These are phyloP conservation scores for Ichneumoninae sp. DNA, from an alignment of 2,888 invertebrate genomes.

Conservation along the genomic window DNA sequence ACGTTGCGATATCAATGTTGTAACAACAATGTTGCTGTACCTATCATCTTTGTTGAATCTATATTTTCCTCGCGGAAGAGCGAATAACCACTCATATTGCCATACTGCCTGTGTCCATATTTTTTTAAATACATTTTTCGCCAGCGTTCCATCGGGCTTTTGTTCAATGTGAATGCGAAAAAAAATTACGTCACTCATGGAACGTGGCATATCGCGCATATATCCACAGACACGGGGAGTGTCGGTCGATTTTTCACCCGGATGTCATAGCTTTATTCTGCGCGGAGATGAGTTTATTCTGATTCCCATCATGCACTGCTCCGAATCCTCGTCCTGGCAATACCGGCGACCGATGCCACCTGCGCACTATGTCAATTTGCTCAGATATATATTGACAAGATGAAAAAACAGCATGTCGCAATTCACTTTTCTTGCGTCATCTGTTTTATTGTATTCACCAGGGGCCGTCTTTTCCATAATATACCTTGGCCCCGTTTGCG, in stretches of 20 bases:
- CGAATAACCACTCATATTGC: not conserved
- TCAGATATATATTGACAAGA: not conserved
- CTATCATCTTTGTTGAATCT: not conserved
- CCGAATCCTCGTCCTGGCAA: not conserved
- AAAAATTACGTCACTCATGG: not conserved
- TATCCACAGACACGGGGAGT: not conserved
- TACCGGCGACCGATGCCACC: not conserved
- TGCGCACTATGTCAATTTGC: not conserved
- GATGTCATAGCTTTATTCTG: slow-evolving; percentile 2
- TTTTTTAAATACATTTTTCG: not conserved
- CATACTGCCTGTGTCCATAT: not conserved
- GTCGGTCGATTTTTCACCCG: not conserved
- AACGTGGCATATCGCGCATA: not conserved
- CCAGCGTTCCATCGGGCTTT: not conserved
- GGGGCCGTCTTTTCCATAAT: slow-evolving; percentile 8
- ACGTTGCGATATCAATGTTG: no score
- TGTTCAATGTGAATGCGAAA: not conserved
- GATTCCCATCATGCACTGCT: not conserved
- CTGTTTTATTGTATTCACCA: not conserved
- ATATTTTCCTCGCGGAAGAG: not conserved
- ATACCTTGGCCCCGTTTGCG: not conserved
- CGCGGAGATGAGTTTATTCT: slow-evolving; percentile 2
- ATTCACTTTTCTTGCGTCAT: slow-evolving; percentile 27
- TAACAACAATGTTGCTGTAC: no score
- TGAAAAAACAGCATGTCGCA: slow-evolving; percentile 1